phyloP scores from a whole-genome alignment of 2,888 invertebrate species.

The Agonopterix subpropinquella region DNA sequence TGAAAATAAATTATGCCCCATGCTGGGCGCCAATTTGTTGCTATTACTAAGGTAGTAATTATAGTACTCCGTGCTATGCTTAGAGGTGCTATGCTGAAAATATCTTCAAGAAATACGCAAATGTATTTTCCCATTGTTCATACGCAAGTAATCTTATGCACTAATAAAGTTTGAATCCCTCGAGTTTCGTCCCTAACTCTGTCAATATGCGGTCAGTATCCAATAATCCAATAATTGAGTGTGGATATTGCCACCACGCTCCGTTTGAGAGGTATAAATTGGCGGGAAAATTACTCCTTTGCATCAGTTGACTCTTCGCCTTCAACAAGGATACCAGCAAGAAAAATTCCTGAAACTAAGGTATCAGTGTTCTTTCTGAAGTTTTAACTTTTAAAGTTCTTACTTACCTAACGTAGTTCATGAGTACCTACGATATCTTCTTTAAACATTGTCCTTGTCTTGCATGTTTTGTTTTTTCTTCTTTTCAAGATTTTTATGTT shows the following conservation, averaged over 20 bases:
- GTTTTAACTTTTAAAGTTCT: not conserved
- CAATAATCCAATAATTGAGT: slow-evolving; percentile 66
- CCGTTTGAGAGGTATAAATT: slow-evolving; percentile 47
- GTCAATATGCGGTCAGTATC: slow-evolving; percentile 60
- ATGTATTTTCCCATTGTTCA: not conserved
- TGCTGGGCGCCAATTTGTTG: not conserved
- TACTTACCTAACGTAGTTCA: too few relatives aligned
- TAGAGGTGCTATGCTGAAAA: too few relatives aligned
- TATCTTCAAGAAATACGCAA: not conserved
- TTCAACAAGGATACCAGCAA: slow-evolving; percentile 4
- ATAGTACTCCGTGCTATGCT: too few relatives aligned
- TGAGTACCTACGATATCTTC: not conserved
- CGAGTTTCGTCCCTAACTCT: slow-evolving; percentile 26
- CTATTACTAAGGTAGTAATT: not conserved
- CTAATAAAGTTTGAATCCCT: slow-evolving; percentile 61
- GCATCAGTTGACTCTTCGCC: slow-evolving; percentile 52
- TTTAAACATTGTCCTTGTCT: too few relatives aligned
- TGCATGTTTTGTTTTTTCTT: too few relatives aligned
- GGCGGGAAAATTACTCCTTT: slow-evolving; percentile 27
- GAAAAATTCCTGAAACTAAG: too few relatives aligned
- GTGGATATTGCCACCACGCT: slow-evolving; percentile 30
- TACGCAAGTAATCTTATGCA: slow-evolving; percentile 35
- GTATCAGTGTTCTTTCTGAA: too few relatives aligned
- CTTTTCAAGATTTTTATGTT: too few relatives aligned
- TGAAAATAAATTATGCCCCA: not conserved